phyloP scores from a whole-genome alignment of 2,888 invertebrate species.

The Cataglyphis cursor region DNA sequence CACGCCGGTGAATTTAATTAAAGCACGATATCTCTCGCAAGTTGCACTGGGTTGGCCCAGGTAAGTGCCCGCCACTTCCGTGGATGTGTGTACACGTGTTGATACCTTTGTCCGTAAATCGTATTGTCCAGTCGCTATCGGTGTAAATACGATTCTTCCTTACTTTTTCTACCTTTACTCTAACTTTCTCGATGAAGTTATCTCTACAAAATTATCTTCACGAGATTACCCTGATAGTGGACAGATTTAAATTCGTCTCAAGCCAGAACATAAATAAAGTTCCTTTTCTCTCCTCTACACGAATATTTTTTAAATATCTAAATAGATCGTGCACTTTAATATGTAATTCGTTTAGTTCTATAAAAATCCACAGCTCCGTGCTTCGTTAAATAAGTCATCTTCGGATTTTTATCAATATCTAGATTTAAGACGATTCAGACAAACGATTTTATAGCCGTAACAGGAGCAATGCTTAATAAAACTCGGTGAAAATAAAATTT shows the following conservation, averaged over 20 bases:
- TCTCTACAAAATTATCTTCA: not conserved
- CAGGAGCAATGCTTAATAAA: not conserved
- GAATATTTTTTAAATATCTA: not conserved
- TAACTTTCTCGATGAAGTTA: constrained; percentile 8
- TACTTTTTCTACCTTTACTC: not conserved
- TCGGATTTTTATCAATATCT: not conserved
- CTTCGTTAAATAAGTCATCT: constrained; percentile 8
- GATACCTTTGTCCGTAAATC: not conserved
- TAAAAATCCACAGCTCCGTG: not conserved
- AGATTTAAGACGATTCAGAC: not conserved
- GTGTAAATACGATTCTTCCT: not conserved
- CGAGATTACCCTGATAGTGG: not conserved
- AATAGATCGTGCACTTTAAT: not conserved
- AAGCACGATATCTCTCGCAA: constrained; percentile 51
- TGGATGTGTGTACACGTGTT: not conserved
- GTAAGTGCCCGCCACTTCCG: constrained; percentile 56
- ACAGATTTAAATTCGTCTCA: not conserved
- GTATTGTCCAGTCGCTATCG: not conserved
- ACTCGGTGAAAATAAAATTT: not conserved
- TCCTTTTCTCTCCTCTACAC: not conserved
- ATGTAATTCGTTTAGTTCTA: not conserved
- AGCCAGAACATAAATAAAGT: not conserved
- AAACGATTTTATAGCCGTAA: not conserved
- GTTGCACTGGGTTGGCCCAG: constrained; percentile 60
- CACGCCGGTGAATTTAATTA: constrained; percentile 59